These are phyloP conservation scores for Enteromius viviparus DNA, from an alignment of 2,797 vertebrate genomes.

Conservation along the genomic window DNA sequence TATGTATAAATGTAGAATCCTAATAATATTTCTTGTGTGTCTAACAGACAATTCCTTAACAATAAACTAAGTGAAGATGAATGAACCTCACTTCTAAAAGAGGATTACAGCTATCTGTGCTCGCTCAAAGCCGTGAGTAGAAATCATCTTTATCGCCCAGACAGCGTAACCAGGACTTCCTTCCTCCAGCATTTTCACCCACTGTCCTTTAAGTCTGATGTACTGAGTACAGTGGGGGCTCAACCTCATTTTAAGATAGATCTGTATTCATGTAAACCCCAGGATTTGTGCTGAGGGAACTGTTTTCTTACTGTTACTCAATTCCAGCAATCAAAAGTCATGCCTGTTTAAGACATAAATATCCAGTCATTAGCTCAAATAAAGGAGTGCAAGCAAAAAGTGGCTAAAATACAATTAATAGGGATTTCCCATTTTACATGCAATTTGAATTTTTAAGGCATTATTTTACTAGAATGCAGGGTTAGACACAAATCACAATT, in stretches of 20 bases:
- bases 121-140: slow-evolving; percentile 66
- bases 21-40: slow-evolving; percentile 11
- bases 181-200: slow-evolving; percentile 68
- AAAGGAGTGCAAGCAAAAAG: background rate
- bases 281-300: slow-evolving; percentile 66
- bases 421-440: background rate
- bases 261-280: slow-evolving; percentile 60
- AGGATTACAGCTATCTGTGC: slow-evolving; percentile 73
- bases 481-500: background rate
- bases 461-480: background rate
- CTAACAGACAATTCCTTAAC: slow-evolving; percentile 37
- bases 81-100: slow-evolving; percentile 64
- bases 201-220: slow-evolving; percentile 64
- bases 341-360: slow-evolving; percentile 61
- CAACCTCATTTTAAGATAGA: slow-evolving; percentile 50
- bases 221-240: slow-evolving; percentile 47
- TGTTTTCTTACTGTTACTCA: slow-evolving; percentile 61
- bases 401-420: background rate
- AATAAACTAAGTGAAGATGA: slow-evolving; percentile 55
- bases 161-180: slow-evolving; percentile 66
- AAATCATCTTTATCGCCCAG: slow-evolving; percentile 66
- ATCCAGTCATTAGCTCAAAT: slow-evolving; percentile 43
- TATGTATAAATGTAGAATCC: slow-evolving; percentile 9
- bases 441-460: background rate
- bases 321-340: slow-evolving; percentile 62